These are phyloP conservation scores for Coptodon bakossiorum DNA, from an alignment of 2,113 vertebrate species.

Conservation along the genomic window DNA sequence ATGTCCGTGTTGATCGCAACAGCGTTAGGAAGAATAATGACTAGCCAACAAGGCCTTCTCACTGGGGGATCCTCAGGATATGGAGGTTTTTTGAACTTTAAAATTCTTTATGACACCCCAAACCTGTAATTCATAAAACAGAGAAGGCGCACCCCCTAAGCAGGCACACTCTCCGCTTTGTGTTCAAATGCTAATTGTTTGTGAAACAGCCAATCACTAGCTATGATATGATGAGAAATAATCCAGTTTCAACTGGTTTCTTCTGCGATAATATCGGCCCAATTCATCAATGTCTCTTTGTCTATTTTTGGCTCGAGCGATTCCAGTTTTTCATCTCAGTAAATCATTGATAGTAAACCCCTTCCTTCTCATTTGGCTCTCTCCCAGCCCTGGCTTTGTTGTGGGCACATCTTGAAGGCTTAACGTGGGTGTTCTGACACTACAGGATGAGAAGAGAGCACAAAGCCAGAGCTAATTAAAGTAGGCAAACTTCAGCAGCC, in stretches of 20 bases:
- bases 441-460: conserved; percentile 40
- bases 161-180: background rate
- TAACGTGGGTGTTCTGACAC: conserved; percentile 42
- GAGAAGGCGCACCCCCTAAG: background rate
- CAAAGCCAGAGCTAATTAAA: conserved; percentile 69
- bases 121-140: background rate
- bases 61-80: background rate
- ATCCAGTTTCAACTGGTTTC: background rate
- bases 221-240: background rate
- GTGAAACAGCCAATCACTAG: background rate
- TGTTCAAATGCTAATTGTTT: background rate
- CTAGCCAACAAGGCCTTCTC: background rate
- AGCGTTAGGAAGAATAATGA: background rate
- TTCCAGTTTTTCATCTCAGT: conserved; percentile 13
- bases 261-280: background rate
- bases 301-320: conserved; percentile 10
- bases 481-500: conserved; percentile 61
- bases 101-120: background rate
- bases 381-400: conserved; percentile 38
- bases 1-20: background rate
- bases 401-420: conserved; percentile 31
- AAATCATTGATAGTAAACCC: conserved; percentile 23
- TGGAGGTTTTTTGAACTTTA: background rate
- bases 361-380: conserved; percentile 15
- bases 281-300: conserved; percentile 4